A percentile compares a stretch with the other conserved stretches of the same genome.
Conservation (phyloP, 1,140 invertebrate species). For the Mycetomoellerius zeteki region DNA sequence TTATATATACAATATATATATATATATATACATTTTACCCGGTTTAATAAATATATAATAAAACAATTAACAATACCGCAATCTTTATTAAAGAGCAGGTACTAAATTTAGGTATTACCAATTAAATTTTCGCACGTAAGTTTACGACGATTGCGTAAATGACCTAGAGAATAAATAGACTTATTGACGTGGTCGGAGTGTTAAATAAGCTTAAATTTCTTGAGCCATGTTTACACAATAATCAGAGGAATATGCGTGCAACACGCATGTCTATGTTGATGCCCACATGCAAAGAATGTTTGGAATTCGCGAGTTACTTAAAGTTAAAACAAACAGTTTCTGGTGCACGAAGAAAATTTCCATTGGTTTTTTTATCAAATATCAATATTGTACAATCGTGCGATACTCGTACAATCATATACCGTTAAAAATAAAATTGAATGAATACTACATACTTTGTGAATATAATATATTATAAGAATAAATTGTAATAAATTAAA, state of each 20-base stretch:
- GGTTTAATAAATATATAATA: neutral
- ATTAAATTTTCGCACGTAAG: neutral
- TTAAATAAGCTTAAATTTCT: conserved; percentile 51
- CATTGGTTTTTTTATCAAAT: neutral
- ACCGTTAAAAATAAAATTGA: neutral
- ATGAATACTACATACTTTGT: neutral
- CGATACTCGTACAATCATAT: neutral
- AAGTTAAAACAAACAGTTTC: conserved; percentile 23
- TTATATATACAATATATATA: no score
- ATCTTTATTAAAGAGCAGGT: neutral
- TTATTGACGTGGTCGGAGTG: conserved; percentile 12
- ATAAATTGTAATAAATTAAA: neutral
- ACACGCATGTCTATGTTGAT: conserved; percentile 3
- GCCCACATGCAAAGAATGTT: neutral
- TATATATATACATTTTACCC: no score
- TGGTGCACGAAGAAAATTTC: neutral
- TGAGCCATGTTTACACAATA: conserved; percentile 20
- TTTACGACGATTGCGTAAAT: neutral
- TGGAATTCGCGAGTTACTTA: conserved; percentile 41
- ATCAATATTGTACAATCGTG: neutral
- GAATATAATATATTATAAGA: neutral
- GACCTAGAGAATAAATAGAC: conserved; percentile 6
- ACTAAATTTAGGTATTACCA: neutral
- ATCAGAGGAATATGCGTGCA: neutral
- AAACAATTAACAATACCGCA: neutral